Percentiles rank a stretch among this genome's conserved stretches.
Conservation (phyloP, 2,888 invertebrate species). For the Nephrotoma flavescens region DNA sequence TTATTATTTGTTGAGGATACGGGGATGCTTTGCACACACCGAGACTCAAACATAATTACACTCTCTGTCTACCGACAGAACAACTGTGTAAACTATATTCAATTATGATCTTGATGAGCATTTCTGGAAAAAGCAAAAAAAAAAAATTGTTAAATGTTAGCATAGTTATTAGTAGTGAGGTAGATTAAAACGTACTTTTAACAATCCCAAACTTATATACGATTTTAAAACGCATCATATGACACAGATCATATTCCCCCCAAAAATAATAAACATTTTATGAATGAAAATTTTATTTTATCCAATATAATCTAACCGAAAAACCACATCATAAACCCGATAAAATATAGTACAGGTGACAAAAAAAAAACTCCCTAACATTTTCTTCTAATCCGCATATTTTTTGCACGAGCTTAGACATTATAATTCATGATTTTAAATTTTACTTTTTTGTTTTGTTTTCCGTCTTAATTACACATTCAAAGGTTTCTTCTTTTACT, state of each 20-base stretch:
- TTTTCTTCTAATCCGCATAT: not conserved
- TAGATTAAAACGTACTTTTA: no score
- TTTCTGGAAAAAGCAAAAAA: not conserved
- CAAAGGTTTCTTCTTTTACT: not conserved
- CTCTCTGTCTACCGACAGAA: slow-evolving; percentile 5
- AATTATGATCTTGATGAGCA: not conserved
- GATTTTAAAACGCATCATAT: no score
- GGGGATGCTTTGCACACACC: slow-evolving; percentile 57
- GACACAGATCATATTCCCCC: no score
- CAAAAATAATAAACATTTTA: not conserved
- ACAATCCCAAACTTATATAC: no score
- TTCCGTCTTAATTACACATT: not conserved
- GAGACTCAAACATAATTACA: slow-evolving; percentile 56
- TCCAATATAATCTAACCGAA: not conserved
- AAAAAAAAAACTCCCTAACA: not conserved
- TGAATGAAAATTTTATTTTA: not conserved
- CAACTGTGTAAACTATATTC: not conserved
- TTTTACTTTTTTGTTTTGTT: not conserved
- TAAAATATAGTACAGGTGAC: not conserved
- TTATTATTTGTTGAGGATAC: slow-evolving; percentile 29
- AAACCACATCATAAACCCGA: not conserved
- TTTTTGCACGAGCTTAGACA: not conserved
- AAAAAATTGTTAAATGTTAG: not conserved
- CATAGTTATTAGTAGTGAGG: not conserved
- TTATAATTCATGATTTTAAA: not conserved